These are phyloP conservation scores for Cirrhinus mrigala DNA, from an alignment of 2,797 vertebrate species.

Conservation along the genomic window DNA sequence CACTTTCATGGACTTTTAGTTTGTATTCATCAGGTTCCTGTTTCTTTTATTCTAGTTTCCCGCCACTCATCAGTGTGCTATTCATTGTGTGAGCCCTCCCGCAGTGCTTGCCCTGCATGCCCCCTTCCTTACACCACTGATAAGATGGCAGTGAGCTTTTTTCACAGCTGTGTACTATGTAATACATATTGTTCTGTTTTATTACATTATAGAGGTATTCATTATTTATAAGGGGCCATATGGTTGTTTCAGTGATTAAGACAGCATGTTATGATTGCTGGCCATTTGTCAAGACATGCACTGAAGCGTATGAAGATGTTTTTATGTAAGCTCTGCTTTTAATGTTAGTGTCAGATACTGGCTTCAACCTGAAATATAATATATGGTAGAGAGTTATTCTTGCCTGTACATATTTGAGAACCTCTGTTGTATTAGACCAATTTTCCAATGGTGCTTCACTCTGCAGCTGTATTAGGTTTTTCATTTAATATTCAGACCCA, in stretches of 20 bases:
- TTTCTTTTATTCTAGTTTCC: not conserved
- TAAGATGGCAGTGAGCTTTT: constrained; percentile 36
- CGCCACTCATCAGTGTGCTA: too few species aligned
- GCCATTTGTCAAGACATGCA: constrained; percentile 33
- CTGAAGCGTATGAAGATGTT: not conserved
- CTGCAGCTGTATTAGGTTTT: not conserved
- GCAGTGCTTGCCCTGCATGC: not conserved
- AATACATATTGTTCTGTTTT: constrained; percentile 40
- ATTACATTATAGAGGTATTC: constrained; percentile 25
- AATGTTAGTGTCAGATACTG: not conserved
- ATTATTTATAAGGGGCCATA: constrained; percentile 57
- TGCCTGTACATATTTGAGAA: not conserved
- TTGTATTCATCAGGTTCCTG: not conserved
- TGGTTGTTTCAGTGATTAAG: constrained; percentile 56
- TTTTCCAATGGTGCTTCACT: not conserved
- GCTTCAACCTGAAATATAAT: not conserved
- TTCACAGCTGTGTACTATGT: constrained; percentile 33
- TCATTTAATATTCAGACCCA: not conserved
- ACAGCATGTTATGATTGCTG: constrained; percentile 34
- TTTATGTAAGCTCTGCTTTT: not conserved
- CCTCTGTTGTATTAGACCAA: not conserved
- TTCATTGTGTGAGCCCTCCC: not conserved
- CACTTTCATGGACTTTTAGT: not conserved
- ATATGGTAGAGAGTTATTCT: not conserved
- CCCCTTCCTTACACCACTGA: not conserved